phyloP scores from a whole-genome alignment of 23 tunicate species.

The Phallusia fumigata region DNA sequence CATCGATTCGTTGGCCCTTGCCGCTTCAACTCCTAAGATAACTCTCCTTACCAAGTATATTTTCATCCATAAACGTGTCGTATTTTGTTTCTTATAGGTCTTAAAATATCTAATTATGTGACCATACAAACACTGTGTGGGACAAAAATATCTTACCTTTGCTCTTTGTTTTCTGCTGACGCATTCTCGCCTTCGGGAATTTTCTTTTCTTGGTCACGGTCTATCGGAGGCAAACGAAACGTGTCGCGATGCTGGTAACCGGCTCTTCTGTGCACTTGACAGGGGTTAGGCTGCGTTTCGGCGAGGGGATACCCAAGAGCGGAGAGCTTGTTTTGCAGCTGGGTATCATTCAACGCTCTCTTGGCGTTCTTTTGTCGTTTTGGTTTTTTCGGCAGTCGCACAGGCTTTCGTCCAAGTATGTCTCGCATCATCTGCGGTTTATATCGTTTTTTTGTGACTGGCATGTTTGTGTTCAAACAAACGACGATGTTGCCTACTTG shows the following conservation, averaged over 20 bases:
- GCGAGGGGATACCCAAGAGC: conserved; percentile 28
- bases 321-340: neutral
- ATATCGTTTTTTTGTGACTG: too few species aligned
- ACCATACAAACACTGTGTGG: too few species aligned
- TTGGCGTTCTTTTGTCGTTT: neutral
- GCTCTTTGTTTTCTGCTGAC: too few species aligned
- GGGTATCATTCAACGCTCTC: neutral
- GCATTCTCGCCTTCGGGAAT: neutral
- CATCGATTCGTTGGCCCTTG: too few species aligned
- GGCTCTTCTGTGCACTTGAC: conserved; percentile 1
- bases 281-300: neutral
- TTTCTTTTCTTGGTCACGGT: neutral
- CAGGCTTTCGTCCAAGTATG: conserved; percentile 8
- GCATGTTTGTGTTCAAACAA: too few species aligned
- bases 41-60: too few species aligned
- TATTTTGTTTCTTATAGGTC: too few species aligned
- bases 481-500: too few species aligned
- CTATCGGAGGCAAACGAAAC: conserved; percentile 23
- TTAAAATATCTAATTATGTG: too few species aligned
- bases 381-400: neutral
- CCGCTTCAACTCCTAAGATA: too few species aligned
- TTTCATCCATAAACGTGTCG: too few species aligned
- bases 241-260: conserved; percentile 21
- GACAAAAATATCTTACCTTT: too few species aligned
- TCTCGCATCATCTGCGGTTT: conserved; percentile 18